Evolutionary conservation across 2,113 vertebrate genomes (phyloP), one percentile per base, ranked within the genome.

Genomic region (Melanocharis versteri): DNA sequence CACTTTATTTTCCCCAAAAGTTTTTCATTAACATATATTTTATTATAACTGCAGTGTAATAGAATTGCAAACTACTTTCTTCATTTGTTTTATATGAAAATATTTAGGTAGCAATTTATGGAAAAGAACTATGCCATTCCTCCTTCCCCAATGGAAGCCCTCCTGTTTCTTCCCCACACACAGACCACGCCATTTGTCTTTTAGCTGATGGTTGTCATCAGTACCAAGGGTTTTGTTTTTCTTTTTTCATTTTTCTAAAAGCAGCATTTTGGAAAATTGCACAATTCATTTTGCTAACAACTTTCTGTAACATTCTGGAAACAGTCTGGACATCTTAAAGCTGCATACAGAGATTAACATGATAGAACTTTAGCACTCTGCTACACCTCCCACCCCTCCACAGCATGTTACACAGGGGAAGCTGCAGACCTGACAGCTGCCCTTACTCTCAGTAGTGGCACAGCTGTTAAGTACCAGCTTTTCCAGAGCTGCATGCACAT

Each of bases 171-270:
- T 56, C 9, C 11, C 2, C 21, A 27, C 1, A 4, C 23, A 16
- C 8, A 53, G 18, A 8, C 15, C 39, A 13, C 21, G 90, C 19
- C 17, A n/a, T 70, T 83, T 73, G 9, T 4, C 17, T 45, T 83
- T 71, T 47, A 68, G 15, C 9, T 58, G 22, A 26, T 11, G 10
- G 13, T 8, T 65, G 30, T 65, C 60, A 66, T 18, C 18, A 71
- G 6, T 17, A 62, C 7, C 31, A 12, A 10, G 0, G 2, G n/a
- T n/a, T n/a, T n/a, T n/a, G n/a, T n/a, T n/a, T n/a, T n/a, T 4
- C 50, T 75, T 37, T 50, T 35, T 35, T 16, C 16, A 13, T 39
- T 83, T 88, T 64, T 37, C n/a, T 42, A 15, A 47, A 31, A 60
- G 6, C 7, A 47, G 2, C 39, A 9, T 68, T 75, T 54, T 85